A percentile compares a stretch with the other conserved stretches of the same genome.
Evolutionary conservation across 1,140 invertebrate species (phyloP).

Genomic region (Latrodectus geometricus): DNA sequence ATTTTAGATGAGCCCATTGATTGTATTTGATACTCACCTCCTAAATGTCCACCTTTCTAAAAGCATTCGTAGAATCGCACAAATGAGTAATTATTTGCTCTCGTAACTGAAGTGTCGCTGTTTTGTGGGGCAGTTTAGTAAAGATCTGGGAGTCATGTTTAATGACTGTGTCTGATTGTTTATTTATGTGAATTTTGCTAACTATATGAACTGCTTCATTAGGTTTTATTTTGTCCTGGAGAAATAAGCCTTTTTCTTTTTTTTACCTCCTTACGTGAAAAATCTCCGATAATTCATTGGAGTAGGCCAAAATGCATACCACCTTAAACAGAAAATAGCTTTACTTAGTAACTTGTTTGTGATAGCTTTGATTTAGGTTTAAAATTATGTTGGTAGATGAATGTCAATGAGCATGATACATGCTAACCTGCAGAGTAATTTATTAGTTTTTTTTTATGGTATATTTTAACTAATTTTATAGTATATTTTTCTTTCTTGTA

Average conservation of each 20-base stretch:
- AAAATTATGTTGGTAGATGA: neutral
- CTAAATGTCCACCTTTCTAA: neutral
- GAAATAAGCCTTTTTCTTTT: neutral
- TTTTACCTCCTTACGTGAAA: neutral
- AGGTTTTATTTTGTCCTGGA: constrained; percentile 15
- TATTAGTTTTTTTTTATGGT: no score
- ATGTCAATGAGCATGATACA: no score
- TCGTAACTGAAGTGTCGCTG: neutral
- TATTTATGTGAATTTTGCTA: neutral
- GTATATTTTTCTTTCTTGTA: no score
- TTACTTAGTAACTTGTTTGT: constrained; percentile 8
- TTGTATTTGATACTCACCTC: neutral
- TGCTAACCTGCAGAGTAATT: no score
- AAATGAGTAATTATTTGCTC: neutral
- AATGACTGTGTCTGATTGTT: neutral
- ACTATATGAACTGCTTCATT: constrained; percentile 10
- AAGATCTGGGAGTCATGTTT: neutral
- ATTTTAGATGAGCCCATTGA: neutral
- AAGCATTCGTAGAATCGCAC: constrained; percentile 12
- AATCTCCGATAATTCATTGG: constrained; percentile 5
- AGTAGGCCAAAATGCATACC: constrained; percentile 40
- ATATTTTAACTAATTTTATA: no score
- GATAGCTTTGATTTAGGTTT: neutral
- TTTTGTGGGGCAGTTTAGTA: neutral
- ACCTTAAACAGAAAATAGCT: constrained; percentile 1